Evolutionary conservation across 2,113 vertebrate species (phyloP).

Genomic region (Larimichthys polyactis): DNA sequence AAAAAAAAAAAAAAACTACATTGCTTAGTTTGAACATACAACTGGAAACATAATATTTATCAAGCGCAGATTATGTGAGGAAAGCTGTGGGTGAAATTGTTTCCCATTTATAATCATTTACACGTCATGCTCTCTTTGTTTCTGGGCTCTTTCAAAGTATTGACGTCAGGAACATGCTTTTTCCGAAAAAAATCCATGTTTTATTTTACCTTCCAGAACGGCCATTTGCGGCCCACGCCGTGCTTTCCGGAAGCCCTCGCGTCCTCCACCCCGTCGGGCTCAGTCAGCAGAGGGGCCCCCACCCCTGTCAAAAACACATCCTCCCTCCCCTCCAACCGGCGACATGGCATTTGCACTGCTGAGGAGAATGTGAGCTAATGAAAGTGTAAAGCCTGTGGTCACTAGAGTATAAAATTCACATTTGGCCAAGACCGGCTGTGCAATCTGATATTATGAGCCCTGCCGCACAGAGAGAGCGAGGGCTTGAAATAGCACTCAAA

Average conservation of each 20-base stretch:
- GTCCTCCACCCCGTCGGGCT: constrained; percentile 68
- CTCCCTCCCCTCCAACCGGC: constrained; percentile 57
- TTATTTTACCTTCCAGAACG: constrained; percentile 5
- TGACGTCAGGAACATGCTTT: constrained; percentile 23
- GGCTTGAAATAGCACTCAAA: constrained; percentile 59
- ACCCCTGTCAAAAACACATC: neutral
- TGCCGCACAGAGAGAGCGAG: constrained; percentile 54
- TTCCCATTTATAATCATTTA: neutral
- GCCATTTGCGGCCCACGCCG: constrained; percentile 14
- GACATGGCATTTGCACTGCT: constrained; percentile 85
- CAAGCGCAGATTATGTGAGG: neutral
- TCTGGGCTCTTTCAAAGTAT: neutral
- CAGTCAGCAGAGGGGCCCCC: constrained; percentile 68
- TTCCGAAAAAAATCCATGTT: constrained; percentile 3
- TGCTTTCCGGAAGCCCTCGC: constrained; percentile 46
- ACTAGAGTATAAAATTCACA: constrained; percentile 89
- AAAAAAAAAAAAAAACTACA: neutral
- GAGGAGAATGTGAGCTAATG: constrained; percentile 90
- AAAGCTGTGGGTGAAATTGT: constrained; percentile 4
- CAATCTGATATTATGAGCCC: constrained; percentile 87
- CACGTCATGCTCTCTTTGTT: neutral
- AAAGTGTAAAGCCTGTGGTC: constrained; percentile 88
- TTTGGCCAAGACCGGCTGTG: constrained; percentile 83
- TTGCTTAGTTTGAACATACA: neutral
- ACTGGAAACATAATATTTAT: neutral